phyloP scores from a whole-genome alignment of 1,140 invertebrate species.

The Copidosoma floridanum region DNA sequence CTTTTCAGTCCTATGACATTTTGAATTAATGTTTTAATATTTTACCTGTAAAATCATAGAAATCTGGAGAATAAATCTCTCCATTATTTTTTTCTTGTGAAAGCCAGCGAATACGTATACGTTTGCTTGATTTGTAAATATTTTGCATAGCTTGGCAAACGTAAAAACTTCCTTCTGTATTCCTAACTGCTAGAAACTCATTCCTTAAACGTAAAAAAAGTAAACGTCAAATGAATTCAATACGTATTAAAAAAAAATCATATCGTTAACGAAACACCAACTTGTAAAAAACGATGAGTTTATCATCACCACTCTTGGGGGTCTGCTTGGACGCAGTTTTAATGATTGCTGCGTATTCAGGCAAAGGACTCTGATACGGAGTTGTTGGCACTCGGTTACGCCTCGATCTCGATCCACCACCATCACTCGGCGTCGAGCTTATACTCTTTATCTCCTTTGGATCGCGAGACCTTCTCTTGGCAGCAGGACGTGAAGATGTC shows the following conservation, averaged over 20 bases:
- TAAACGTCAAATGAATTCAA: constrained; percentile 18
- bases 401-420: constrained; percentile 58
- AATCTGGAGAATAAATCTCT: constrained; percentile 83
- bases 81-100: constrained; percentile 70
- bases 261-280: constrained; percentile 56
- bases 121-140: constrained; percentile 78
- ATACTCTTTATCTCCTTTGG: constrained; percentile 44
- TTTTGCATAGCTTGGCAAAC: constrained; percentile 89
- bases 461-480: constrained; percentile 53
- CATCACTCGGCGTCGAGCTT: constrained; percentile 28
- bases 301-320: constrained; percentile 69
- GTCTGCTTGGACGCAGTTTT: constrained; percentile 67
- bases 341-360: constrained; percentile 72
- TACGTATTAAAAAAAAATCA: background rate
- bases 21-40: too few species aligned
- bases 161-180: constrained; percentile 85
- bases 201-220: constrained; percentile 61
- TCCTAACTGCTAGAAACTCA: constrained; percentile 87
- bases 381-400: constrained; percentile 66
- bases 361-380: constrained; percentile 77
- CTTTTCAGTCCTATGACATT: too few species aligned
- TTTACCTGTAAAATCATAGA: constrained; percentile 83
- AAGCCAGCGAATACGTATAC: constrained; percentile 87
- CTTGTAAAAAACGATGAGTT: constrained; percentile 82
- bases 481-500: constrained; percentile 21